Evolutionary conservation across 1,140 invertebrate species (phyloP).

Genomic region (Psilanteris sp.): DNA sequence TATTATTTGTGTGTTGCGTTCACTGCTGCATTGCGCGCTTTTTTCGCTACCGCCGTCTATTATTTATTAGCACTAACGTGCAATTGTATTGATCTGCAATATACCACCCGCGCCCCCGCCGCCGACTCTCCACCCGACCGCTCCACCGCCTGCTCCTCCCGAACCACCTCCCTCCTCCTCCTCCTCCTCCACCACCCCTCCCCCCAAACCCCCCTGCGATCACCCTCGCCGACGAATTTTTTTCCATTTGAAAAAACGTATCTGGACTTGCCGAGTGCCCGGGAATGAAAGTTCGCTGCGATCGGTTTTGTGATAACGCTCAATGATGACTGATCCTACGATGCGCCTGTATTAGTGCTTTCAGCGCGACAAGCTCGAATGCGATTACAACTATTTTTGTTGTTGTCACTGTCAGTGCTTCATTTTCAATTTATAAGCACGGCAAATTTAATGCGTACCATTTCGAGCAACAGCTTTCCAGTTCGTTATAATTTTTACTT

Average conservation of each 20-base stretch:
- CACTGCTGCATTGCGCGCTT: slow-evolving; percentile 79
- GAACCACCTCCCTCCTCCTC: slow-evolving; percentile 65
- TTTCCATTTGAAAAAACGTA: slow-evolving; percentile 80
- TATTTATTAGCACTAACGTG: slow-evolving; percentile 81
- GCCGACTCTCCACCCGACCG: slow-evolving; percentile 67
- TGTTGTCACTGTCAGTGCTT: slow-evolving; percentile 24
- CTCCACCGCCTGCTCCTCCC: slow-evolving; percentile 34
- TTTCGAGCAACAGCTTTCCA: too few species aligned
- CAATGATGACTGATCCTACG: slow-evolving; percentile 76
- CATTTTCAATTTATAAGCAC: slow-evolving; percentile 34
- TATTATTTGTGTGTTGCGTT: slow-evolving; percentile 81
- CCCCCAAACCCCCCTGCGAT: slow-evolving; percentile 40
- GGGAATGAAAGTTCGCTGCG: slow-evolving; percentile 75
- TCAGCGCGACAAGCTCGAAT: slow-evolving; percentile 50
- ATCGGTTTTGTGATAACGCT: slow-evolving; percentile 73
- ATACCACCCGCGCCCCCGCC: slow-evolving; percentile 72
- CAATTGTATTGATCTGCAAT: slow-evolving; percentile 81
- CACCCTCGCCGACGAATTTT: slow-evolving; percentile 77
- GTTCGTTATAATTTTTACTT: too few species aligned
- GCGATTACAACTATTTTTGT: slow-evolving; percentile 59
- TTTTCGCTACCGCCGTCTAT: slow-evolving; percentile 80
- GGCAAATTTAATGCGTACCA: slow-evolving; percentile 13
- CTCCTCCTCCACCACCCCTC: slow-evolving; percentile 38
- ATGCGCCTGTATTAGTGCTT: slow-evolving; percentile 66
- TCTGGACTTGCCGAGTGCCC: slow-evolving; percentile 76